Percentiles rank a stretch among this genome's conserved stretches.
These are phyloP conservation scores for Euglossa dilemma DNA, from an alignment of 1,140 invertebrate genomes.

Conservation along the genomic window DNA sequence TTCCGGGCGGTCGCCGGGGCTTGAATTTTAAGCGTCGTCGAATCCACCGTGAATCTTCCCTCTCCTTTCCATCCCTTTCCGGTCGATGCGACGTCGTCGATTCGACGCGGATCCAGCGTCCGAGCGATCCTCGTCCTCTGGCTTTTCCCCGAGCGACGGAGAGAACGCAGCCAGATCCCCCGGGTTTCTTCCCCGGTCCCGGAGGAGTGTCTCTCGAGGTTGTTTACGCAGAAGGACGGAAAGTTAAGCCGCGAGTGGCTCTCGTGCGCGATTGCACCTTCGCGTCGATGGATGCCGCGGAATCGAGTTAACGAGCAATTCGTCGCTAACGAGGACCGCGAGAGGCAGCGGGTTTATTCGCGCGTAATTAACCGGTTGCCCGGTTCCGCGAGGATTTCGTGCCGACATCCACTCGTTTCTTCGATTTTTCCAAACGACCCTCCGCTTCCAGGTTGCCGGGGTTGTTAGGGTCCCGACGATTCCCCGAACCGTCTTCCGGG, in stretches of 20 bases:
- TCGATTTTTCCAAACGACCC: neutral
- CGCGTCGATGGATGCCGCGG: neutral
- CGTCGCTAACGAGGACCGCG: conserved; percentile 5
- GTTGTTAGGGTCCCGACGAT: too few relatives aligned
- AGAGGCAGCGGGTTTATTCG: neutral
- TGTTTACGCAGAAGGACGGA: neutral
- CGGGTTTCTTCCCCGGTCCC: too few relatives aligned
- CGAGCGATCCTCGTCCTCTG: too few relatives aligned
- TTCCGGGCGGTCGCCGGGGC: too few relatives aligned
- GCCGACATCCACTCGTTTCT: too few relatives aligned
- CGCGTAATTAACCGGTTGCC: conserved; percentile 11
- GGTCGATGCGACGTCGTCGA: too few relatives aligned
- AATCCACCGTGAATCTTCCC: neutral
- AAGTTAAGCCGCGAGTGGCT: neutral
- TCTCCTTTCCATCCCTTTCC: neutral
- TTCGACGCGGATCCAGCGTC: too few relatives aligned
- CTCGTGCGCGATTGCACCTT: neutral
- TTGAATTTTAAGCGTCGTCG: too few relatives aligned
- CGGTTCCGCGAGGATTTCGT: neutral
- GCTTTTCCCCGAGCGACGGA: too few relatives aligned
- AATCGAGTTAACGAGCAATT: conserved; percentile 20
- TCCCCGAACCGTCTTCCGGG: neutral
- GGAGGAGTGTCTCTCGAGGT: too few relatives aligned
- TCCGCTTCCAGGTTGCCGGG: neutral
- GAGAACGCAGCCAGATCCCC: too few relatives aligned